Percentiles rank a stretch among this genome's conserved stretches.
Conservation (phyloP, 1,140 invertebrate genomes). For the Notospermus geniculatus region DNA sequence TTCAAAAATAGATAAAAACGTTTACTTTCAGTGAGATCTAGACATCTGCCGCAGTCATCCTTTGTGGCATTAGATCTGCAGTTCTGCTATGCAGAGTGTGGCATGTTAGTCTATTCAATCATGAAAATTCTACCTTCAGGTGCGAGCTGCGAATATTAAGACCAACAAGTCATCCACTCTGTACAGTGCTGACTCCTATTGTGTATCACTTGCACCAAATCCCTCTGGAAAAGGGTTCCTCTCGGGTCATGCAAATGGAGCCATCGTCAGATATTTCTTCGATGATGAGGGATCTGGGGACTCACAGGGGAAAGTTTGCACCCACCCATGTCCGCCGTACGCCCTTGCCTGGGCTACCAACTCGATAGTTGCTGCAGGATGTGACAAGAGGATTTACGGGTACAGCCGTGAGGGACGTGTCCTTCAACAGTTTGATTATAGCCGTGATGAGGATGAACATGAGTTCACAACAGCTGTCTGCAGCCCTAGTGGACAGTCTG, state of each 20-base stretch:
- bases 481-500: constrained; percentile 85
- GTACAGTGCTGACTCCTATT: constrained; percentile 78
- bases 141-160: constrained; percentile 64
- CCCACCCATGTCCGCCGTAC: constrained; percentile 78
- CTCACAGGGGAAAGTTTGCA: constrained; percentile 69
- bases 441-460: constrained; percentile 69
- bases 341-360: constrained; percentile 77
- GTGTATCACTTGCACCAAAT: constrained; percentile 75
- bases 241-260: constrained; percentile 88
- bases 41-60: too few species aligned
- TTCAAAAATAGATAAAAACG: too few species aligned
- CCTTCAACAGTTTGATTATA: constrained; percentile 82
- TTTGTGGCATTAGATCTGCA: too few species aligned
- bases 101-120: too few species aligned
- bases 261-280: constrained; percentile 79
- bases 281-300: constrained; percentile 70
- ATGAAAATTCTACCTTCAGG: too few species aligned
- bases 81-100: too few species aligned
- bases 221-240: constrained; percentile 75
- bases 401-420: constrained; percentile 74
- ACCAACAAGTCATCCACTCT: constrained; percentile 88
- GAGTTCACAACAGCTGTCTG: constrained; percentile 78
- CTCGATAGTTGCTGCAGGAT: constrained; percentile 77
- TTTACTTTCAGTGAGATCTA: too few species aligned
- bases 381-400: constrained; percentile 78